Base-by-base conservation (phyloP, 2,113 vertebrate species). In the Myotis lucifugus region DNA sequence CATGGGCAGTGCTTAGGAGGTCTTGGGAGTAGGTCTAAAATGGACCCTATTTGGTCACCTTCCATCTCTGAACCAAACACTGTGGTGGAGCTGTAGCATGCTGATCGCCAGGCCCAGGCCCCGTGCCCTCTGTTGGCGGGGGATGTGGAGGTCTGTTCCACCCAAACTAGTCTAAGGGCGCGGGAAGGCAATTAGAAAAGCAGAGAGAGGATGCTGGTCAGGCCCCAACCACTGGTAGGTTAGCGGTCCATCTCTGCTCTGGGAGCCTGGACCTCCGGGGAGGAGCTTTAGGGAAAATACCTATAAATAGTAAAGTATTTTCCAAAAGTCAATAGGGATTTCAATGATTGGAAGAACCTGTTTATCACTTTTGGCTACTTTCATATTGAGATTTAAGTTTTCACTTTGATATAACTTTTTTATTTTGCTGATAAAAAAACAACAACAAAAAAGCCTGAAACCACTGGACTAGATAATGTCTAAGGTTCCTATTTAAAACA, bases 351-450 rank as follows among this genome's bases (percentile, higher is more conserved):
- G 27, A 79, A 32, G 42, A 93, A 85, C 0, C 29, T 82, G 5
- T 95, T 88, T 88, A 61, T 93, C 70, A 86, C 70, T 66, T 73
- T 95, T 96, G 70, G 56, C 90, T 91, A 40, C 34, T 87, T 93
- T 70, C 15, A 59, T 94, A 37, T 89, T 78, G 37, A 25, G 25
- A 72, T 90, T 90, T 83, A 50, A 29, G 29, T 59, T 92, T 90
- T 96, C 81, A 84, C 81, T 93, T 91, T 94, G 93, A 90, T 73
- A 95, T 83, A 61, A 88, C 67, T 70, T 46, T 96, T 40, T 82
- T 8, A 77, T 90, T 93, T 92, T 90, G 25, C 48, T 95, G 34
- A 87, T 93, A 50, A 18, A 76, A 85, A 91, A 54, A 64, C 29
- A 40, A 40, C 18, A 29, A 77, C 83, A 88, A 67, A 91, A 84